Evolutionary conservation across 2,797 vertebrate species (phyloP), one percentile per base, ranked within the genome.

Genomic region (Tragopan temminckii): DNA sequence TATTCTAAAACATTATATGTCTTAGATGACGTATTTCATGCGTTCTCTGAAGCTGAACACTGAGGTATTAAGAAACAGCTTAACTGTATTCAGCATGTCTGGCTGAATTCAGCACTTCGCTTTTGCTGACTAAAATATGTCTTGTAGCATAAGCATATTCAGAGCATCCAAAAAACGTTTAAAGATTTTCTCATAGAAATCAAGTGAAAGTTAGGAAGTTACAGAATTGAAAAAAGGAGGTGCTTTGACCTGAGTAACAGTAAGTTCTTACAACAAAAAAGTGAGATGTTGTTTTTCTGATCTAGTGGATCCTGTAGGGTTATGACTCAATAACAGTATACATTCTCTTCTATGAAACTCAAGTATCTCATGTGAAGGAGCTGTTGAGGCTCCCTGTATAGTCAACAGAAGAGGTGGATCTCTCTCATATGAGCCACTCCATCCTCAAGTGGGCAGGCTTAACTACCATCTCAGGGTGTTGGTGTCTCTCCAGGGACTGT

Each of bases 1-100:
- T 52, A 11, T 35, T 33, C 55, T 57, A 53, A 53, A 53, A 53
- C 29, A 57, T 57, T 12, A 9, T 21, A 15, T 85, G 21, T 43
- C 89, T 68, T 80, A 40, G 64, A 85, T 43, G 29, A 19, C 7
- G 8, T 6, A 20, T 15, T 35, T 86, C 2, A 1, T 18, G 78
- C 33, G 7, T 66, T 81, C 31, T 52, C 0, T 0, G 38, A 16
- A 72, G 6, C 7, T 33, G 4, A 84, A 74, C 31, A 23, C 5
- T 55, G 88, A 81, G 43, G 52, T 88, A 20, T 27, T 62, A 71
- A 72, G 61, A 70, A 82, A 74, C 20, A 23, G 31, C 36, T 67
- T 36, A 68, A 29, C 24, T 81, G 11, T 69, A 23, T 70, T 77
- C 52, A 35, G 31, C 33, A 48, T 74, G 46, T 8, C 46, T 59